phyloP scores from a whole-genome alignment of 1,140 invertebrate genomes.

The Magallana angulata region DNA sequence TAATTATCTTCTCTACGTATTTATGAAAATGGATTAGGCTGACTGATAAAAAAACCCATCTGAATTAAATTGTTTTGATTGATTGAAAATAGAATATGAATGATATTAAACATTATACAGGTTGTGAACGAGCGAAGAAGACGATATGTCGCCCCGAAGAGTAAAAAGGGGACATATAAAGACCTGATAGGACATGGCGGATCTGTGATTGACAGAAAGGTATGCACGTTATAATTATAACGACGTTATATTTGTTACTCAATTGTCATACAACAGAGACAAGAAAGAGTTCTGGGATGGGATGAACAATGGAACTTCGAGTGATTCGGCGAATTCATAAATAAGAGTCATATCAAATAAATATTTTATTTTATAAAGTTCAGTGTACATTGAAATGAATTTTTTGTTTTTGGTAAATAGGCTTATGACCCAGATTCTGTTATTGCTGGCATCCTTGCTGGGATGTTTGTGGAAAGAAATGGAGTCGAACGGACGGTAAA shows the following conservation, averaged over 20 bases:
- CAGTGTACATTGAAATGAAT: no score
- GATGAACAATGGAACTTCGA: no score
- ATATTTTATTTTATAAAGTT: no score
- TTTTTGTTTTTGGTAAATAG: not conserved
- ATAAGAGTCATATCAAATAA: no score
- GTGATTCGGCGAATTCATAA: no score
- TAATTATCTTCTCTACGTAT: no score
- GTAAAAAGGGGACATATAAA: not conserved
- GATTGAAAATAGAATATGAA: no score
- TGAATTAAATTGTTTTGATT: no score
- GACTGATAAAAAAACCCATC: no score
- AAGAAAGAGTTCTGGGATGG: not conserved
- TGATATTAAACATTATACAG: no score
- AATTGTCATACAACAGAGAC: not conserved
- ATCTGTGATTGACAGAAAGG: conserved; percentile 2
- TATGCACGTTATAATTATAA: not conserved
- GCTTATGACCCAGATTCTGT: not conserved
- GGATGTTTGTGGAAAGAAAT: conserved; percentile 31
- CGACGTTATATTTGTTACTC: not conserved
- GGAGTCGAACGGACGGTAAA: conserved; percentile 8
- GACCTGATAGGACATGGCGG: not conserved
- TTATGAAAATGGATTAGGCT: no score
- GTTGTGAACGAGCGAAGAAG: not conserved
- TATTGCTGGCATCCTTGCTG: not conserved
- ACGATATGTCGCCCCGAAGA: not conserved